These are phyloP conservation scores for Montifringilla adamsi DNA, from an alignment of 2,113 vertebrate genomes.

Conservation along the genomic window DNA sequence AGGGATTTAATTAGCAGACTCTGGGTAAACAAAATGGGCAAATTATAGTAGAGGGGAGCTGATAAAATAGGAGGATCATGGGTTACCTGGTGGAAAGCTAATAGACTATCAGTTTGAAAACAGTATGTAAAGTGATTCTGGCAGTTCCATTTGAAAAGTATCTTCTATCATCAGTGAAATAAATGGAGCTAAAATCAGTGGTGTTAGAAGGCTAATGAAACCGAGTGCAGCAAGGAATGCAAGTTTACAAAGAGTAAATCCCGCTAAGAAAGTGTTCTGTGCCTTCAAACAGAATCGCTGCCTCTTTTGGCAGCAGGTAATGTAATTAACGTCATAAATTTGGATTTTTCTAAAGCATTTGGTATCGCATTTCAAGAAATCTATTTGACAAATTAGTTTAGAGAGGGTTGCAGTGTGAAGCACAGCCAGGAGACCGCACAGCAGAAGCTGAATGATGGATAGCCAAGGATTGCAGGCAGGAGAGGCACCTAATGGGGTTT, in stretches of 20 bases:
- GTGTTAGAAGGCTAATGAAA: conserved; percentile 35
- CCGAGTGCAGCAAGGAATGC: background rate
- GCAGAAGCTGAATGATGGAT: conserved; percentile 43
- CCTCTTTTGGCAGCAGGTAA: conserved; percentile 24
- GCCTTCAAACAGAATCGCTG: background rate
- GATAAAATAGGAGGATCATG: background rate
- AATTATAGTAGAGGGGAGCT: background rate
- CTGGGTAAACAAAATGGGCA: background rate
- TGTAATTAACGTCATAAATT: conserved; percentile 21
- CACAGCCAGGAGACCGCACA: background rate
- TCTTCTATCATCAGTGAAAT: conserved; percentile 42
- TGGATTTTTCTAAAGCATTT: conserved; percentile 30
- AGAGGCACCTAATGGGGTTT: conserved; percentile 39
- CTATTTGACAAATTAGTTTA: conserved; percentile 47
- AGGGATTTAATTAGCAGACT: conserved; percentile 28
- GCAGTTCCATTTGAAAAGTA: conserved; percentile 52
- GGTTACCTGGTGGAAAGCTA: conserved; percentile 38
- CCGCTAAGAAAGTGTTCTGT: background rate
- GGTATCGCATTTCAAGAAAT: conserved; percentile 28
- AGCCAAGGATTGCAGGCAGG: background rate
- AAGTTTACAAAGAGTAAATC: conserved; percentile 6
- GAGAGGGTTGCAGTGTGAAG: background rate
- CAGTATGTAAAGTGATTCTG: conserved; percentile 41
- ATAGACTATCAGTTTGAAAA: conserved; percentile 34
- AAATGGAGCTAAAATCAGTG: conserved; percentile 34